Conservation (phyloP, 2,888 invertebrate genomes). For the Melitaea athalia region DNA sequence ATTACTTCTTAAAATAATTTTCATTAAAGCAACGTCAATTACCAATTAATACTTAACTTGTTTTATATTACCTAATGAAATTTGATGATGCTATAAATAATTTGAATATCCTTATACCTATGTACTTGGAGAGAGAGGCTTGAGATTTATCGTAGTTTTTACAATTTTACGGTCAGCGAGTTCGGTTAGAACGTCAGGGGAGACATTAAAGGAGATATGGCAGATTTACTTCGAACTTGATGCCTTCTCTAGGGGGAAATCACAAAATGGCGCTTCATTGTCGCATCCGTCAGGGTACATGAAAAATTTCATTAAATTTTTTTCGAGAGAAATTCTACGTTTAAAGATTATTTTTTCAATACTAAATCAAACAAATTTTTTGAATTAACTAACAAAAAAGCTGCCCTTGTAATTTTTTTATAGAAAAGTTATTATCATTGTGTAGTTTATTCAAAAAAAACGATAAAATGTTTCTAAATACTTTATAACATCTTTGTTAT, state of each 20-base stretch:
- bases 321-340: neutral
- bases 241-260: constrained; percentile 75
- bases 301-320: constrained; percentile 45
- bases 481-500: no score
- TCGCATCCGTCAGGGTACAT: constrained; percentile 56
- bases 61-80: neutral
- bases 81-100: neutral
- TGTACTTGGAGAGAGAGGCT: constrained; percentile 46
- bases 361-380: neutral
- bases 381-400: no score
- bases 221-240: constrained; percentile 79
- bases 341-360: neutral
- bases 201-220: constrained; percentile 76
- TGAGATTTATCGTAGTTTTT: constrained; percentile 79
- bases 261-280: constrained; percentile 69
- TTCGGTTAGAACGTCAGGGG: constrained; percentile 69
- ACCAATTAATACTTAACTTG: neutral
- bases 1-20: no score
- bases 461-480: no score
- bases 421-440: neutral
- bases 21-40: no score
- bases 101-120: neutral
- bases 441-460: no score
- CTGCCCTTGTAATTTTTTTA: neutral
- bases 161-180: constrained; percentile 80